Evolutionary conservation across 1,140 invertebrate genomes (phyloP), one percentile per base, ranked within the genome.

Genomic region (Temnothorax curvispinosus): DNA sequence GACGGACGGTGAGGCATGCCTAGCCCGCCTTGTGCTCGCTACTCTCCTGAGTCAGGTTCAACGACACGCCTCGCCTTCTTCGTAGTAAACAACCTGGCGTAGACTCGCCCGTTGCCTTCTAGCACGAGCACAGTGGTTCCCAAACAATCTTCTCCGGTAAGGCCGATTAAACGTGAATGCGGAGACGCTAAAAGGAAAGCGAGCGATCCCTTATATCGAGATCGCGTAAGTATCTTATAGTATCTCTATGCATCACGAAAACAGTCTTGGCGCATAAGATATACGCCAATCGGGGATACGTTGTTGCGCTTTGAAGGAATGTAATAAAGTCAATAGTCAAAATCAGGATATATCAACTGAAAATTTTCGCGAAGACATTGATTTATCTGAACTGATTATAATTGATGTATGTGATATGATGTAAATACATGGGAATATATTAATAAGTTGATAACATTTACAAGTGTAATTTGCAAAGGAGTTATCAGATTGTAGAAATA

Each of bases 21-120:
- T 94, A 89, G 92, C 86, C 92, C 91, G 90, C 85, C 92, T 92
- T 90, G 85, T 88, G 89, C 91, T 90, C 87, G 91, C 88, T 92
- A 89, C 93, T 92, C 91, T 90, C 91, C 91, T 85, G 90, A 91
- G 91, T 88, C 91, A 94, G 93, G 94, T 95, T 95, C 94, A 95
- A 95, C 94, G 94, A 94, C 94, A 94, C 94, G 94, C 94, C 94
- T 94, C 92, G 92, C 91, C 93, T 95, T 91, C 92, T 93, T 92
- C 92, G 93, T 94, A 93, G 94, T 95, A 94, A 95, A 94, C 94
- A 95, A 94, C 93, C 93, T 94, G 92, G 91, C 94, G 91, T 93
- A 94, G 93, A 93, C 91, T 92, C 93, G 88, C 89, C 86, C 91
- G 87, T 89, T 91, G 92, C 92, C 92, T 94, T 91, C 91, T 93